Conservation (phyloP, 2,888 invertebrate genomes). For the Eumerus sabulonum region DNA sequence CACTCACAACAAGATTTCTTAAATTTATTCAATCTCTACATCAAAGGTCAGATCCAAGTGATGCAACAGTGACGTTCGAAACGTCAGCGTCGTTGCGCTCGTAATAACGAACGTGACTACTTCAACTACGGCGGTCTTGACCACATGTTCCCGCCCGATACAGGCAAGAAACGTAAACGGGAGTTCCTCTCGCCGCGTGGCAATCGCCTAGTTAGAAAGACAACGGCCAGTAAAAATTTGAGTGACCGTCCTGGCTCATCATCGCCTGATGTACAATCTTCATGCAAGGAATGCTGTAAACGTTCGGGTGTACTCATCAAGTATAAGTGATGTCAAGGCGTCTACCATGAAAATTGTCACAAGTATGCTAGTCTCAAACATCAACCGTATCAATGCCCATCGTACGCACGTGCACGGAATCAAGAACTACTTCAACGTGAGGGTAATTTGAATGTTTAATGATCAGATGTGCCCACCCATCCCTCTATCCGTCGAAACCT, state of each 20-base stretch:
- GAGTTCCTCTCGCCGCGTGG: conserved; percentile 76
- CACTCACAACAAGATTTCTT: conserved; percentile 76
- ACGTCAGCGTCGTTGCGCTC: conserved; percentile 76
- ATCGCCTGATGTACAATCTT: conserved; percentile 72
- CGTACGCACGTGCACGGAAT: not conserved
- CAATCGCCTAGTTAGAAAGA: conserved; percentile 73
- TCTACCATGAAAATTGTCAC: conserved; percentile 72
- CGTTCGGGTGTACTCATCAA: conserved; percentile 70
- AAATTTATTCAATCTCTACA: conserved; percentile 74
- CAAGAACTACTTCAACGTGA: too few relatives aligned
- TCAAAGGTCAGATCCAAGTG: conserved; percentile 73
- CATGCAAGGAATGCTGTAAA: conserved; percentile 75
- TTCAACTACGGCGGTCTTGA: conserved; percentile 78
- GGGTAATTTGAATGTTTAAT: too few relatives aligned
- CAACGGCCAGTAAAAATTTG: conserved; percentile 66
- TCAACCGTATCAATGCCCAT: conserved; percentile 50
- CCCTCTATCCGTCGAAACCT: too few relatives aligned
- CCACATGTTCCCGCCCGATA: conserved; percentile 62
- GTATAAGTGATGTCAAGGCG: conserved; percentile 71
- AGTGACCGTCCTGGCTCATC: conserved; percentile 71
- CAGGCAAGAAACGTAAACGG: conserved; percentile 73
- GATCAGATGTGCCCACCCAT: too few relatives aligned
- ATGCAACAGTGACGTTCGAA: conserved; percentile 77
- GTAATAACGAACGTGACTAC: conserved; percentile 76
- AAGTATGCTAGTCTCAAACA: conserved; percentile 55